These are phyloP conservation scores for Diaphora mendica DNA, from an alignment of 2,888 invertebrate genomes.

Conservation along the genomic window DNA sequence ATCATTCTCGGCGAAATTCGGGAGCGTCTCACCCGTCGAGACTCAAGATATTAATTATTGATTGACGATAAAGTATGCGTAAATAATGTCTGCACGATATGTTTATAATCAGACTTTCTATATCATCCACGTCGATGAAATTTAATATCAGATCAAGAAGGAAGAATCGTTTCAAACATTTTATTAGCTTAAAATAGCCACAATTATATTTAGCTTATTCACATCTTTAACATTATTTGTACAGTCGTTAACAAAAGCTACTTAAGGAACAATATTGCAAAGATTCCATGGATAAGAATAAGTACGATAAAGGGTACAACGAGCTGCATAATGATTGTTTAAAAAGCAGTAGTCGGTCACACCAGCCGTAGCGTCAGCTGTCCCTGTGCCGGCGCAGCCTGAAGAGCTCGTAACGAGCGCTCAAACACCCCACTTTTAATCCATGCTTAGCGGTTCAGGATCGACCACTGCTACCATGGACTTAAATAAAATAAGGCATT, in stretches of 20 bases:
- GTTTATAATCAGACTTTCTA: slow-evolving; percentile 62
- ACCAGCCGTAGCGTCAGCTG: slow-evolving; percentile 69
- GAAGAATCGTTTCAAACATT: neutral
- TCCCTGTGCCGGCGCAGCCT: slow-evolving; percentile 75
- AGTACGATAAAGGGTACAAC: slow-evolving; percentile 41
- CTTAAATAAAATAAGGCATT: slow-evolving; percentile 27
- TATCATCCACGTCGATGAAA: slow-evolving; percentile 45
- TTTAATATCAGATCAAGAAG: slow-evolving; percentile 25
- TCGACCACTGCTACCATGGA: slow-evolving; percentile 55
- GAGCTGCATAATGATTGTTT: slow-evolving; percentile 43
- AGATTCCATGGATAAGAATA: slow-evolving; percentile 46
- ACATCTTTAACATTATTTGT: slow-evolving; percentile 18
- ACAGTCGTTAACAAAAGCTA: neutral
- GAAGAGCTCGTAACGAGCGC: slow-evolving; percentile 60
- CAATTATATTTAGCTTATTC: slow-evolving; percentile 29
- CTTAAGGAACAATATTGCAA: slow-evolving; percentile 29
- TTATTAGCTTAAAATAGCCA: slow-evolving; percentile 11
- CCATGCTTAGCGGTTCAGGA: slow-evolving; percentile 63
- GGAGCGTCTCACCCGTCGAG: slow-evolving; percentile 83
- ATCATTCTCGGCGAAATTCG: slow-evolving; percentile 85
- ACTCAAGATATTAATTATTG: slow-evolving; percentile 85
- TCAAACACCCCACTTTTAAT: slow-evolving; percentile 73
- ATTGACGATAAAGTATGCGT: slow-evolving; percentile 83
- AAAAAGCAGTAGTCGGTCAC: slow-evolving; percentile 33
- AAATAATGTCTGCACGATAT: slow-evolving; percentile 73